phyloP scores from a whole-genome alignment of 2,113 vertebrate genomes.

The Paradoxurus hermaphroditus region DNA sequence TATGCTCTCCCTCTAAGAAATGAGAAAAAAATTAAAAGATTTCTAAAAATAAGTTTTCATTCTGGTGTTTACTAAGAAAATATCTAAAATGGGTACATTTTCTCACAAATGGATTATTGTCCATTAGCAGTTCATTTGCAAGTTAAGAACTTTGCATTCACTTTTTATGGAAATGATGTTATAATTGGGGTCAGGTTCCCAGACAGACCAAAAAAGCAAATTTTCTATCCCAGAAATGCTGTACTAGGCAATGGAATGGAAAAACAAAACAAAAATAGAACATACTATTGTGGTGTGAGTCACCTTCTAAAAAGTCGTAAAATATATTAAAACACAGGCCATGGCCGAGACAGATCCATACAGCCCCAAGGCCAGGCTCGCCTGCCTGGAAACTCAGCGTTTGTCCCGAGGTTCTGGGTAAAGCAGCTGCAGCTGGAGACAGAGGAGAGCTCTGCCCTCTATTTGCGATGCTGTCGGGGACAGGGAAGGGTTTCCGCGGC shows the following conservation, averaged over 20 bases:
- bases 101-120: not conserved
- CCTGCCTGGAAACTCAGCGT: not conserved
- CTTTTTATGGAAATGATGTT: conserved; percentile 17
- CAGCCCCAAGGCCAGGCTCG: not conserved
- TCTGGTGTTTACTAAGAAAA: not conserved
- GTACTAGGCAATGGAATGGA: not conserved
- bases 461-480: not conserved
- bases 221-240: conserved; percentile 33
- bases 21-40: no score
- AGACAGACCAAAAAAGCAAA: not conserved
- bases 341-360: not conserved
- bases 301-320: conserved; percentile 33
- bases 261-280: conserved; percentile 44
- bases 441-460: not conserved
- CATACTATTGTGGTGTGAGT: not conserved
- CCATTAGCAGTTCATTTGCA: not conserved
- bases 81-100: not conserved
- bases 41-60: not conserved
- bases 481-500: not conserved
- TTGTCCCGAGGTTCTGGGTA: not conserved
- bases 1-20: no score
- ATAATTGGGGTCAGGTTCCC: not conserved
- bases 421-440: not conserved
- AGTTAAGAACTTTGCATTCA: not conserved
- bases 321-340: not conserved